Evolutionary conservation across 2,888 invertebrate species (phyloP).

Genomic region (Epiblema foenella): DNA sequence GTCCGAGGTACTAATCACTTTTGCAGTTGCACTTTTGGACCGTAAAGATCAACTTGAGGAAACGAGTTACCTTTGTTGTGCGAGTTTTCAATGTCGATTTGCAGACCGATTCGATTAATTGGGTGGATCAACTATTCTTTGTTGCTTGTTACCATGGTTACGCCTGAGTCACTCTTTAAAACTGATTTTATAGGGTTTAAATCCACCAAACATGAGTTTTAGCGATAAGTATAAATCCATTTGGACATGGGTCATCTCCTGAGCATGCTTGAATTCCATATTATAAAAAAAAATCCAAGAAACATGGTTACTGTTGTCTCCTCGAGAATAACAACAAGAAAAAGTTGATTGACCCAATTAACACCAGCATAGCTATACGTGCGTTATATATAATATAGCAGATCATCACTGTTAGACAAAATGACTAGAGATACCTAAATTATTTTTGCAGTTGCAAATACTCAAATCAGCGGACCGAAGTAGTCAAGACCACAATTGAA

Average conservation of each 20-base stretch:
- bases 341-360: too few species aligned
- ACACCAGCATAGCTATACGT: neutral
- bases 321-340: neutral
- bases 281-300: too few species aligned
- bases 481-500: neutral
- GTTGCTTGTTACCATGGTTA: too few species aligned
- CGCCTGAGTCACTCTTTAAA: too few species aligned
- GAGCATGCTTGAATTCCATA: too few species aligned
- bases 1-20: constrained; percentile 36
- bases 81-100: neutral
- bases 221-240: too few species aligned
- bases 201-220: too few species aligned
- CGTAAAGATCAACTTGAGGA: neutral
- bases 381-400: neutral
- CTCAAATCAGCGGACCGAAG: neutral
- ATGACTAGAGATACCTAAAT: neutral
- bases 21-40: constrained; percentile 38
- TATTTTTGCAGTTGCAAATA: neutral
- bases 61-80: constrained; percentile 2
- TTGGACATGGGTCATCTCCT: too few species aligned
- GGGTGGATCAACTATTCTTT: too few species aligned
- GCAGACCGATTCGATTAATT: neutral
- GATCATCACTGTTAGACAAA: neutral
- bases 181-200: too few species aligned
- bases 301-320: too few species aligned